Percentiles rank a stretch among this genome's conserved stretches.
These are phyloP conservation scores for Lucilia sericata DNA, from an alignment of 1,140 invertebrate genomes.

Conservation along the genomic window DNA sequence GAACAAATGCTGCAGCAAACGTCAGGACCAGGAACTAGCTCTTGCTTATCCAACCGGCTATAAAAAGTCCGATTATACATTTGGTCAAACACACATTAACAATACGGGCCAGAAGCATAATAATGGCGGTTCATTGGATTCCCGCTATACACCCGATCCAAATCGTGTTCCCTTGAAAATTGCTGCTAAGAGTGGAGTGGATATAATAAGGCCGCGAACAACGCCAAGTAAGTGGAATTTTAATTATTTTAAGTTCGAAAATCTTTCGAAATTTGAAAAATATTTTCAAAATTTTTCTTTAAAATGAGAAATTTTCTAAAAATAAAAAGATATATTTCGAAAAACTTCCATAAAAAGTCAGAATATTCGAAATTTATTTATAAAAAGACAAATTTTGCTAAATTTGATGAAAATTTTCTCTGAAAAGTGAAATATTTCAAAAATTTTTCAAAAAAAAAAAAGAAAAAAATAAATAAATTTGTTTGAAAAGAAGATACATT, in stretches of 20 bases:
- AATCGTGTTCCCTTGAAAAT: constrained; percentile 74
- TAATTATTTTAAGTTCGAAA: background rate
- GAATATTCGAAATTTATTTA: too few relatives aligned
- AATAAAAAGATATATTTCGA: background rate
- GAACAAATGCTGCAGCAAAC: constrained; percentile 77
- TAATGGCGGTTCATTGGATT: constrained; percentile 77
- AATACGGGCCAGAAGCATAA: constrained; percentile 70
- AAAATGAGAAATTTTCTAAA: background rate
- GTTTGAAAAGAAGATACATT: too few relatives aligned
- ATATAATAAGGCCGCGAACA: constrained; percentile 78
- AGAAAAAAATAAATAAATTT: too few relatives aligned
- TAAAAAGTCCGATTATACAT: constrained; percentile 76
- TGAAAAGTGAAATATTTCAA: too few relatives aligned
- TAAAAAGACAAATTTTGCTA: too few relatives aligned
- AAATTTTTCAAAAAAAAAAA: too few relatives aligned
- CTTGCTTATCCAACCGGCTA: constrained; percentile 72
- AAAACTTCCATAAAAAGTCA: background rate
- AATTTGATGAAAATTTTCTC: too few relatives aligned
- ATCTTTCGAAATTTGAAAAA: too few relatives aligned
- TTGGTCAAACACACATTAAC: constrained; percentile 66
- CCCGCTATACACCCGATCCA: constrained; percentile 82
- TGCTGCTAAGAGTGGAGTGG: constrained; percentile 73
- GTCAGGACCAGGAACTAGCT: constrained; percentile 77
- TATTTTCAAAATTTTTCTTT: too few relatives aligned
- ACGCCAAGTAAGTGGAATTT: constrained; percentile 75